Percentiles rank a stretch among this genome's conserved stretches.
These are phyloP conservation scores for Periplaneta americana DNA, from an alignment of 1,140 invertebrate species.

Conservation along the genomic window DNA sequence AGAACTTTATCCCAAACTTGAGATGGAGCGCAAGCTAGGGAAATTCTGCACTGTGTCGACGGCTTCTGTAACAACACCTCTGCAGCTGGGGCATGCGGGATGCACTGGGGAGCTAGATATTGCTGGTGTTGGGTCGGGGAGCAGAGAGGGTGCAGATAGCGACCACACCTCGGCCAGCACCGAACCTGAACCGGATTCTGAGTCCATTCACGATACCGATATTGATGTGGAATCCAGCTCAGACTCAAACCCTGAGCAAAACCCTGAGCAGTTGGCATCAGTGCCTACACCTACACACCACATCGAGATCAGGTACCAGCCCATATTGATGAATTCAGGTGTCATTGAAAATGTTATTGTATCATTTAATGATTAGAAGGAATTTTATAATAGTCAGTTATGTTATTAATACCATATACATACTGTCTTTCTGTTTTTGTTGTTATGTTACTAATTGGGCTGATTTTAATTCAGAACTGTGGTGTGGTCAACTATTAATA, in stretches of 20 bases:
- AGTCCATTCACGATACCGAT: not conserved
- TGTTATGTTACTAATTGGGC: not conserved
- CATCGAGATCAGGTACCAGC: not conserved
- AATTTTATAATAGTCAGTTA: no score
- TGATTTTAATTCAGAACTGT: not conserved
- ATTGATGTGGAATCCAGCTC: not conserved
- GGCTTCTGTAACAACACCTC: slow-evolving; percentile 16
- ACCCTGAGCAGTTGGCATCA: not conserved
- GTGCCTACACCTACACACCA: not conserved
- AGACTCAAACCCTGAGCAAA: not conserved
- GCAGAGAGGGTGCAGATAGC: not conserved
- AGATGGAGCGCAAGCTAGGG: slow-evolving; percentile 56
- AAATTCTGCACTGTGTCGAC: slow-evolving; percentile 56
- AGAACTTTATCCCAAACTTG: slow-evolving; percentile 64
- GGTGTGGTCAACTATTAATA: no score
- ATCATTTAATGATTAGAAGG: no score
- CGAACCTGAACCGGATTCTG: not conserved
- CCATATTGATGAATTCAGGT: not conserved
- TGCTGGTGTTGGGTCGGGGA: not conserved
- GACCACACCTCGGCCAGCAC: not conserved
- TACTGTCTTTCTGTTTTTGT: no score
- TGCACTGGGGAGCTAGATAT: not conserved
- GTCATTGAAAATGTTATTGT: not conserved
- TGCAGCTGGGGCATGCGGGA: not conserved
- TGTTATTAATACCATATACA: not conserved